Evolutionary conservation across 2,113 vertebrate species (phyloP).

Genomic region (Capreolus pygargus): DNA sequence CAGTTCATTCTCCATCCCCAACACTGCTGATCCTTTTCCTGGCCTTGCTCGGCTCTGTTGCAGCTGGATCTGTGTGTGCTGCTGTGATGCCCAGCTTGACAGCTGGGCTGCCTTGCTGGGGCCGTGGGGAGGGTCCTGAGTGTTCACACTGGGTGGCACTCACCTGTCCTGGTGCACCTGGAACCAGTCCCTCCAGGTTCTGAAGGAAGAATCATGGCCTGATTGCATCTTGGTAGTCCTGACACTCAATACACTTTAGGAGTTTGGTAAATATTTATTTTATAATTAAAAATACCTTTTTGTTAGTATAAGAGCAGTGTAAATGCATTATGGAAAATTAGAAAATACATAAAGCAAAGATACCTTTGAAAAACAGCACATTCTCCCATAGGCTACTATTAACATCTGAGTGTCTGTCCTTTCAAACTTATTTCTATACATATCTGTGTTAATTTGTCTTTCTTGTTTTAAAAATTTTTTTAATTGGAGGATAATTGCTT

Average conservation of each 20-base stretch:
- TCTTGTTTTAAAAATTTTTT: neutral
- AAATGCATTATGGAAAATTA: neutral
- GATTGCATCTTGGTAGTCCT: neutral
- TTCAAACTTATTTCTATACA: neutral
- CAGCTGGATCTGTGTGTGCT: too few relatives aligned
- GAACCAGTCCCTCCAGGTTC: neutral
- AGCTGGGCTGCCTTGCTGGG: neutral
- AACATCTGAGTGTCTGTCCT: neutral
- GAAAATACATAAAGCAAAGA: slow-evolving; percentile 2
- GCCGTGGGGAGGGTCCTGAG: accelerated
- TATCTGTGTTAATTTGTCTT: neutral
- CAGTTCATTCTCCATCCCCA: neutral
- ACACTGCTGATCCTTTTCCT: accelerated
- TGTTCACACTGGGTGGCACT: accelerated
- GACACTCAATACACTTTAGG: neutral
- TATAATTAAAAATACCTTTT: neutral
- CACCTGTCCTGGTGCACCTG: accelerated
- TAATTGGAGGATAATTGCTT: neutral
- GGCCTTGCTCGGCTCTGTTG: neutral
- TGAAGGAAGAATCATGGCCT: neutral
- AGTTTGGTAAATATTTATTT: neutral
- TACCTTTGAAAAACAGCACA: neutral
- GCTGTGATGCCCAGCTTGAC: neutral
- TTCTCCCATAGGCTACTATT: neutral
- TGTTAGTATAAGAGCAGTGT: neutral